Percentiles rank a stretch among this genome's conserved stretches.
phyloP scores from a whole-genome alignment of 2,797 vertebrate genomes.

The Garrulus glandarius region DNA sequence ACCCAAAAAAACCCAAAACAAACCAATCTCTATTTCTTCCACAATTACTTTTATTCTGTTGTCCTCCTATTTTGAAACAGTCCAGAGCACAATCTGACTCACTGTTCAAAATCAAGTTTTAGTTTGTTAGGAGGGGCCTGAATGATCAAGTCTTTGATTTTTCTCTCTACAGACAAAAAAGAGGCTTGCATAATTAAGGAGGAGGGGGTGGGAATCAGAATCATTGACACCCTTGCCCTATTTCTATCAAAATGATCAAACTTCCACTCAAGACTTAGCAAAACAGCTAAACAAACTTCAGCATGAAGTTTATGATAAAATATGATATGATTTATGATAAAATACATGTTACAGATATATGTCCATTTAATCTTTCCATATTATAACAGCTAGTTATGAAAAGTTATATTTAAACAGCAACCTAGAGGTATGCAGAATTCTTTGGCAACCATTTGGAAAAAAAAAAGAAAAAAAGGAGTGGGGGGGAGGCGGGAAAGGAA shows the following conservation, averaged over 20 bases:
- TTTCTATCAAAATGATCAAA: not conserved
- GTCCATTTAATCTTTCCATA: not conserved
- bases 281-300: not conserved
- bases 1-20: not conserved
- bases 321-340: not conserved
- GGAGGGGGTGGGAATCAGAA: not conserved
- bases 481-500: rapidly evolving
- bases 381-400: not conserved
- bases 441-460: not conserved
- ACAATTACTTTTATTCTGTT: not conserved
- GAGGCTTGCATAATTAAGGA: not conserved
- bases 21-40: not conserved
- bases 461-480: not conserved
- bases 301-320: not conserved
- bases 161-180: not conserved
- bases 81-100: not conserved
- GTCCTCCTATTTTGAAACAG: not conserved
- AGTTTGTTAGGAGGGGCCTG: not conserved
- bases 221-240: not conserved
- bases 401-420: not conserved
- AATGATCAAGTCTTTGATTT: not conserved
- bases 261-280: not conserved
- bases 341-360: not conserved
- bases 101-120: not conserved
- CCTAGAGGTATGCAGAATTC: not conserved